A percentile compares a stretch with the other conserved stretches of the same genome.
Conservation (phyloP, 1,140 invertebrate species). For the Danaus plexippus region DNA sequence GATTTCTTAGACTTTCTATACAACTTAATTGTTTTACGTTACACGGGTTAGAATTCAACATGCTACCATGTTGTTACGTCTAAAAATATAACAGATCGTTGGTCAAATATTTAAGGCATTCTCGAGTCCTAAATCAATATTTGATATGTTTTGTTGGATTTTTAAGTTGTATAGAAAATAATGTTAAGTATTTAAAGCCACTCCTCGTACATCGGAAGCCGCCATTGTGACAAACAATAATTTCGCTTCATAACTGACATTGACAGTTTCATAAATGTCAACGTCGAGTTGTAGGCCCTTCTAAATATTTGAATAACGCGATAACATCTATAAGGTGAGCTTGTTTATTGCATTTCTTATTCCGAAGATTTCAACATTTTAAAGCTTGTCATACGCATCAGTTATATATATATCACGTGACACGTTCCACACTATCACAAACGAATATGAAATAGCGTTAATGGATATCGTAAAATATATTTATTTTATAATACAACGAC, state of each 20-base stretch:
- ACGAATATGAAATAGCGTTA: too few relatives aligned
- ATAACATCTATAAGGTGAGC: not conserved
- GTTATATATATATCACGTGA: constrained; percentile 3
- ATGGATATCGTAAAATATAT: too few relatives aligned
- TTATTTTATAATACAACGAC: constrained; percentile 4
- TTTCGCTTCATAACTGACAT: too few relatives aligned
- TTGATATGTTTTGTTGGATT: constrained; percentile 7
- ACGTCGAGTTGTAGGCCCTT: constrained; percentile 1
- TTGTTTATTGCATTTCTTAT: constrained; percentile 14
- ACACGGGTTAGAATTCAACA: too few relatives aligned
- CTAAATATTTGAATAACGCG: too few relatives aligned
- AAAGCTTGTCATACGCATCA: constrained; percentile 10
- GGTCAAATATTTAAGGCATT: too few relatives aligned
- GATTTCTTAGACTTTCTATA: constrained; percentile 23
- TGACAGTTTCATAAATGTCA: too few relatives aligned
- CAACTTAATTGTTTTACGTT: not conserved
- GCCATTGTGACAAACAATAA: too few relatives aligned
- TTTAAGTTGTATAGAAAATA: constrained; percentile 12
- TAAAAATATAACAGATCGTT: too few relatives aligned
- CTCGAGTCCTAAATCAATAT: not conserved
- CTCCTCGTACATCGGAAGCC: too few relatives aligned
- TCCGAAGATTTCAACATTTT: constrained; percentile 13
- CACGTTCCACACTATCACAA: not conserved
- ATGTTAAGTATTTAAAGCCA: not conserved
- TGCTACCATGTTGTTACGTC: too few relatives aligned